These are phyloP conservation scores for Elanus axillaris DNA, from an alignment of 2,113 vertebrate species.

Conservation along the genomic window DNA sequence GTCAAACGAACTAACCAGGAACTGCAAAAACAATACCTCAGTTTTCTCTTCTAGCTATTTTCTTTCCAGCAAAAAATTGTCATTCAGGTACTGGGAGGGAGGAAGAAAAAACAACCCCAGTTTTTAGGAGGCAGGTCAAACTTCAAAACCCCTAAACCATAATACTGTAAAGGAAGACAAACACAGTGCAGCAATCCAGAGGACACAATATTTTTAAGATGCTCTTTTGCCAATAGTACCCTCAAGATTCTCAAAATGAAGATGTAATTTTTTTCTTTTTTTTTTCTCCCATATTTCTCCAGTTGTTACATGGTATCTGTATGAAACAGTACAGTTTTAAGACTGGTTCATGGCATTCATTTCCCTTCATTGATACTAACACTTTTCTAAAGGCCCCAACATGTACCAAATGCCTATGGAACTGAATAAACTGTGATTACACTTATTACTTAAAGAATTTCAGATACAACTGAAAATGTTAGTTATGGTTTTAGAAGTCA, in stretches of 20 bases:
- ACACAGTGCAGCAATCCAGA: not conserved
- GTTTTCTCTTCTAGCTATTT: not conserved
- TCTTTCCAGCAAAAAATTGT: not conserved
- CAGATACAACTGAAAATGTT: not conserved
- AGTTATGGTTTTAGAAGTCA: not conserved
- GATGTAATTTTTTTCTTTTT: not conserved
- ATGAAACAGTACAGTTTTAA: not conserved
- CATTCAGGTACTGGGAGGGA: fast-evolving
- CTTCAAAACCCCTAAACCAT: not conserved
- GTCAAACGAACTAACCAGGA: not conserved
- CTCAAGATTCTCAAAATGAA: not conserved
- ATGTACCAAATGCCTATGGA: not conserved
- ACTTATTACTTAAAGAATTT: not conserved
- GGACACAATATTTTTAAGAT: not conserved
- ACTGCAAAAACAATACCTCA: not conserved
- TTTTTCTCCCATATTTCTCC: not conserved
- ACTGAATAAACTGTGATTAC: not conserved
- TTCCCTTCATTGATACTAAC: not conserved
- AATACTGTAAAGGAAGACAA: not conserved
- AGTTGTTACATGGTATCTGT: not conserved
- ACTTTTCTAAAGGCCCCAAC: not conserved
- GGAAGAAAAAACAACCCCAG: fast-evolving
- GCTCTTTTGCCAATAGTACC: not conserved
- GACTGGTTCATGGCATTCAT: not conserved
- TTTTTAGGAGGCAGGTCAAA: not conserved